Evolutionary conservation across 37 sponge, comb jelly and placozoan species (phyloP).

Genomic region (Halichondria panicea): DNA sequence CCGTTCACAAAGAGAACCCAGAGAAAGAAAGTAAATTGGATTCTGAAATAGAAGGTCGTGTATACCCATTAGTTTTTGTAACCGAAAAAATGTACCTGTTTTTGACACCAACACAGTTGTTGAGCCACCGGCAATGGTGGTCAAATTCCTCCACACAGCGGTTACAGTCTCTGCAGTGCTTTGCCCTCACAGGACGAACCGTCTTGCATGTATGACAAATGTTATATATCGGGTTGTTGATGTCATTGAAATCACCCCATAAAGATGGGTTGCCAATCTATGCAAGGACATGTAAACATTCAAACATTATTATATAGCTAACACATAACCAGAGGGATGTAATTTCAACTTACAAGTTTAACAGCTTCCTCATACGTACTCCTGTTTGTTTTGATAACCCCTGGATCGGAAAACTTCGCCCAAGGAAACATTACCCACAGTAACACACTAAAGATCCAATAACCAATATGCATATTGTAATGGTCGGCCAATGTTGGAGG

Average conservation of each 20-base stretch:
- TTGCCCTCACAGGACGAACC: constrained; percentile 77
- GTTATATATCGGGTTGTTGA: constrained; percentile 82
- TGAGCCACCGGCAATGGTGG: constrained; percentile 93
- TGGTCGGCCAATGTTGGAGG: constrained; percentile 57
- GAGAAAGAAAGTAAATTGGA: constrained; percentile 70
- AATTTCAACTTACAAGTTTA: constrained; percentile 54
- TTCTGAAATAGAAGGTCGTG: constrained; percentile 25
- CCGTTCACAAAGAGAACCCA: constrained; percentile 59
- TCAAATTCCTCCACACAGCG: constrained; percentile 88
- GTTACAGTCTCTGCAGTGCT: constrained; percentile 88
- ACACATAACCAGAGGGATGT: background rate
- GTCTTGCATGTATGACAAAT: constrained; percentile 90
- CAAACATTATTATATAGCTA: no score
- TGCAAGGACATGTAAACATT: background rate
- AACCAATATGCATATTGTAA: constrained; percentile 45
- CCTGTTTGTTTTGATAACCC: constrained; percentile 63
- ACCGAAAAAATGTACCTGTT: constrained; percentile 62
- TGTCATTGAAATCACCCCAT: constrained; percentile 75
- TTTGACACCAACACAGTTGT: constrained; percentile 82
- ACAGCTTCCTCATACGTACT: constrained; percentile 73
- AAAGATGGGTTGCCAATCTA: constrained; percentile 77
- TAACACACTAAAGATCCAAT: constrained; percentile 56
- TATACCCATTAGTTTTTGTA: background rate
- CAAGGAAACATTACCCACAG: constrained; percentile 76
- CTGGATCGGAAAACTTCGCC: constrained; percentile 66